Conservation (phyloP, 2,797 vertebrate genomes). For the Karalla daura region DNA sequence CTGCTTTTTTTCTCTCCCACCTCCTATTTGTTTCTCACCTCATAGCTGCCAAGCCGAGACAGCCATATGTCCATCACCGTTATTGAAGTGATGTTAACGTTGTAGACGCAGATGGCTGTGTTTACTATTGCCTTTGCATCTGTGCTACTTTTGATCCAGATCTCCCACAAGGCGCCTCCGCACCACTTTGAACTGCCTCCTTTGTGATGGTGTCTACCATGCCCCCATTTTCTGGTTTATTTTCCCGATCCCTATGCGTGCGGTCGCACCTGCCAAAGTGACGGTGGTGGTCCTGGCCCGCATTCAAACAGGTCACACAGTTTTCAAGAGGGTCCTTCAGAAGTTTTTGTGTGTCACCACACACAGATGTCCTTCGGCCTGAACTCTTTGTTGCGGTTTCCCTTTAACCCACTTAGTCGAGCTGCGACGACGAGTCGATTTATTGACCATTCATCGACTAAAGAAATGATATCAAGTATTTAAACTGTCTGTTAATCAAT, state of each 20-base stretch:
- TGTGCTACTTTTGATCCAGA: conserved; percentile 18
- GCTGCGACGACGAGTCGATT: too few relatives aligned
- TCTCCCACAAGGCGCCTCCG: conserved; percentile 5
- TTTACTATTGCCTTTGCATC: conserved; percentile 28
- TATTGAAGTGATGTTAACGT: conserved; percentile 8
- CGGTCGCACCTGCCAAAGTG: conserved; percentile 6
- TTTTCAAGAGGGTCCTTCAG: neutral
- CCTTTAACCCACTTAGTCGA: conserved; percentile 12
- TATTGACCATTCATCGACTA: too few relatives aligned
- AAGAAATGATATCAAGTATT: too few relatives aligned
- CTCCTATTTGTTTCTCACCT: conserved; percentile 32
- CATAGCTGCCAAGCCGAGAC: conserved; percentile 27
- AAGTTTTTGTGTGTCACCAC: neutral
- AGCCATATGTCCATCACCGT: conserved; percentile 34
- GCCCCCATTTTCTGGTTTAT: neutral
- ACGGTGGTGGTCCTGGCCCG: neutral
- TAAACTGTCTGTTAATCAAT: too few relatives aligned
- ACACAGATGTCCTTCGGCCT: too few relatives aligned
- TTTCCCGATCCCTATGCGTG: neutral
- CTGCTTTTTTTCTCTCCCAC: neutral
- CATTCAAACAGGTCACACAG: neutral
- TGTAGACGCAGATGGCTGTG: conserved; percentile 18
- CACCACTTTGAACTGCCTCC: neutral
- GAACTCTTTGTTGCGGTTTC: neutral
- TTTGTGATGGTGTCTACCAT: conserved; percentile 4